Base-by-base conservation (phyloP, 2,797 vertebrate genomes). In the Forpus xanthops region DNA sequence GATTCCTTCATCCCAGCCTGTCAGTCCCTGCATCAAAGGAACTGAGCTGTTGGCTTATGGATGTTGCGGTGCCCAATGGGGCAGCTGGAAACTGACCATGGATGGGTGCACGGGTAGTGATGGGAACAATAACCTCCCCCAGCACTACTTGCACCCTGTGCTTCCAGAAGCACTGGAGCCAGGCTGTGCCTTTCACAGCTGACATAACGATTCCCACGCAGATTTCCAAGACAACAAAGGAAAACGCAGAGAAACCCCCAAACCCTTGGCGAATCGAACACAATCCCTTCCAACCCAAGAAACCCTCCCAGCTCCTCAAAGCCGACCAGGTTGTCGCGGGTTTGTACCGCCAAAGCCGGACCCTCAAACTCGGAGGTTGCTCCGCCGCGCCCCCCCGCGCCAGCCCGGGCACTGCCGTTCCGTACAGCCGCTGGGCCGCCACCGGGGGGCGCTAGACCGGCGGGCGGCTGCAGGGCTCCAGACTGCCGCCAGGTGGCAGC, bases 401-500 rank as follows among this genome's bases (percentile, higher is more conserved):
- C 72, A 33, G 55, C 31, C n/a, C 24, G 58, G 5, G 39, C n/a
- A 12, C n/a, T 5, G 4, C 12, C 45, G 27, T 4, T 31, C 8
- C 42, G 49, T 12, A 17, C 15, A 20, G 17, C 31, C 52, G 15
- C 12, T 3, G 30, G 8, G 44, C 52, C 12, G 68, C 87, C 84
- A 72, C 92, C 30, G 7, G 89, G 42, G 75, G 84, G 82, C 60
- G 70, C 5, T 33, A 52, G 9, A 13, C 21, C 24, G 12, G 3
- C 33, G 12, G 1, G 73, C 31, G 15, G 58, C 76, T 7, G 68
- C 56, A 3, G 18, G 6, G 25, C 7, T 13, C 2, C 14, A 4
- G 6, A 18, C 8, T 11, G 53, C 84, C 87, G 56, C 93, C 93
- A 91, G 94, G 77, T 83, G 93, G 70, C 94, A 91, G 90, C 70